Conservation (phyloP, 2,797 vertebrate species). For the Hyperoplus lanceolatus region DNA sequence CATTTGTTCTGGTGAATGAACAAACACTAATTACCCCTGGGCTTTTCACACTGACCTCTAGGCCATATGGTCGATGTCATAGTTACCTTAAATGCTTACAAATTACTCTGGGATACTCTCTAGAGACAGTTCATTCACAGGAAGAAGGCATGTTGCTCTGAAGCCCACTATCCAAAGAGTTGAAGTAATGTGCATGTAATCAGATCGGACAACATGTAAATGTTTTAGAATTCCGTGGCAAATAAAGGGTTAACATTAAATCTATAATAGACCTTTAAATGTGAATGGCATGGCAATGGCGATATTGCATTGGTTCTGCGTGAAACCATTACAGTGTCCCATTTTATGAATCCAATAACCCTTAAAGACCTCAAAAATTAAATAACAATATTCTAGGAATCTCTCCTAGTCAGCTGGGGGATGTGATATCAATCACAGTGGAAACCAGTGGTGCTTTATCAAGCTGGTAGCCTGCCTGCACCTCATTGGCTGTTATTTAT, state of each 20-base stretch:
- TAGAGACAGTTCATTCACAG: neutral
- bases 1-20: slow-evolving; percentile 10
- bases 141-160: neutral
- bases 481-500: slow-evolving; percentile 77
- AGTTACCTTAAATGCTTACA: slow-evolving; percentile 13
- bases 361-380: slow-evolving; percentile 15
- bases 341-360: slow-evolving; percentile 30
- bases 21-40: slow-evolving; percentile 2
- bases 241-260: slow-evolving; percentile 18
- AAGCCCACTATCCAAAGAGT: neutral
- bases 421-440: slow-evolving; percentile 57
- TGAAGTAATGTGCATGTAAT: neutral
- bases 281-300: neutral
- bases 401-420: slow-evolving; percentile 4
- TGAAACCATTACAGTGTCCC: neutral
- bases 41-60: slow-evolving; percentile 30
- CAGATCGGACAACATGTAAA: neutral
- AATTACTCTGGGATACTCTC: slow-evolving; percentile 1
- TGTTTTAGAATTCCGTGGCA: neutral
- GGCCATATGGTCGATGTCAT: slow-evolving; percentile 39
- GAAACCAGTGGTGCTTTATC: slow-evolving; percentile 63
- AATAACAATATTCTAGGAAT: slow-evolving; percentile 48
- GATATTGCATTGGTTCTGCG: slow-evolving; percentile 16
- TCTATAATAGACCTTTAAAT: slow-evolving; percentile 2
- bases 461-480: slow-evolving; percentile 51